Base-by-base conservation (phyloP, 2,113 vertebrate genomes). In the Lucifuga dentata region DNA sequence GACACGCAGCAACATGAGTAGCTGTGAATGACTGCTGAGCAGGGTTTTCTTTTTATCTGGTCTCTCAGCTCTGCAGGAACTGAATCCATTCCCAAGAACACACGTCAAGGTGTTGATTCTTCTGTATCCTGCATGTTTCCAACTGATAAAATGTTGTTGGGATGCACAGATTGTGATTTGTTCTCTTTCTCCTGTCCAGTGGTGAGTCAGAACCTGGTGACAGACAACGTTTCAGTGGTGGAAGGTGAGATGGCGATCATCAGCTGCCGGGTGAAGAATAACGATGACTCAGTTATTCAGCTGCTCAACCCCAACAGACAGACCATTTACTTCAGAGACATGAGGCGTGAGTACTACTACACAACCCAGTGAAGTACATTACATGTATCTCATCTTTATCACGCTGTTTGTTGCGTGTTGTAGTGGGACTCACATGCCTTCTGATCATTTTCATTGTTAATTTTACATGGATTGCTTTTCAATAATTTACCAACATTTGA, bases 301-400 rank as follows among this genome's bases (percentile, higher is more conserved):
- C 95, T 99, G 15, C 95, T 99, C 84, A 99, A 98, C 89, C 97
- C 97, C 91, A 98, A 98, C 94, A 93, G 97, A 88, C 93, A 94
- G 89, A 99, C 97, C 1, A 99, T 99, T 83, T 99, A 97, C 73
- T 94, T 94, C 91, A 88, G 77, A 81, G 91, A 98, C 74, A 93
- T 98, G 92, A 94, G 97, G 78, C 97, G 97, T 99, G 91, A 97
- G 97, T n/a, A n/a, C n/a, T 98, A 52, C 29, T 11, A 5, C 1
- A 8, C 21, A 9, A 5, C 21, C 2, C 32, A 9, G 3, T 8
- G 13, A 19, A 2, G 19, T 13, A 10, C 52, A n/a, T 29, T 10
- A 15, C 15, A n/a, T 24, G 40, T 44, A 1, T 13, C 10, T 17
- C 20, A 1, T 33, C 2, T 12, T 13, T 15, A 32, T 16, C 9